These are phyloP conservation scores for Empidonax traillii DNA, from an alignment of 2,113 vertebrate genomes.

Conservation along the genomic window DNA sequence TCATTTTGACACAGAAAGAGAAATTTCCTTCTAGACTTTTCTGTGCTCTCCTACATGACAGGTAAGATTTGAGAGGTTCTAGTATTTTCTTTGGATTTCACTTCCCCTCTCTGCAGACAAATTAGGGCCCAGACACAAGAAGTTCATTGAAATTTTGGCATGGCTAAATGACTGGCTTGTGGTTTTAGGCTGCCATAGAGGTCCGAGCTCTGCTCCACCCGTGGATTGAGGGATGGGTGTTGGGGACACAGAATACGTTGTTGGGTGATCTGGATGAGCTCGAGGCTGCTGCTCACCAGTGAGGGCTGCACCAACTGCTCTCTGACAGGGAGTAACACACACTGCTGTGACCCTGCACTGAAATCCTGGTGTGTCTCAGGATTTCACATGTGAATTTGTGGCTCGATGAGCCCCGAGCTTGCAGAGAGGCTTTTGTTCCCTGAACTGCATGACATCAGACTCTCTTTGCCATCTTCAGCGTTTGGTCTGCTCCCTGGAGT, in stretches of 20 bases:
- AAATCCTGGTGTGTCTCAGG: not conserved
- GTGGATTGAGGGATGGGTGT: not conserved
- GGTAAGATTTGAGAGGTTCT: not conserved
- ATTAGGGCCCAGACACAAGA: not conserved
- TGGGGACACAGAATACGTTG: accelerated
- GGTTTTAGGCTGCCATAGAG: not conserved
- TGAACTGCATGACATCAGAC: accelerated
- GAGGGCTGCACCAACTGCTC: not conserved
- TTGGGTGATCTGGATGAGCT: accelerated
- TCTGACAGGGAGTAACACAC: not conserved
- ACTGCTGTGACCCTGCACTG: not conserved
- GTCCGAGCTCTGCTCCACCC: not conserved
- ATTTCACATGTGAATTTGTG: not conserved
- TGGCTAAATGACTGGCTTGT: not conserved
- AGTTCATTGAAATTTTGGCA: accelerated
- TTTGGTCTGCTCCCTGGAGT: not conserved
- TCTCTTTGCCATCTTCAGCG: not conserved
- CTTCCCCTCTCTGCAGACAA: not conserved
- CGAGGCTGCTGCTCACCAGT: accelerated
- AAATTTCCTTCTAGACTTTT: not conserved
- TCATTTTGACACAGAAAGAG: not conserved
- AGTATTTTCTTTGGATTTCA: not conserved
- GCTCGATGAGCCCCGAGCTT: not conserved
- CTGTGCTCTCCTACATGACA: not conserved
- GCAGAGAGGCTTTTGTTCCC: not conserved